Base-by-base conservation (phyloP, 2,888 invertebrate genomes). In the Caenorhabditis panamensis region DNA sequence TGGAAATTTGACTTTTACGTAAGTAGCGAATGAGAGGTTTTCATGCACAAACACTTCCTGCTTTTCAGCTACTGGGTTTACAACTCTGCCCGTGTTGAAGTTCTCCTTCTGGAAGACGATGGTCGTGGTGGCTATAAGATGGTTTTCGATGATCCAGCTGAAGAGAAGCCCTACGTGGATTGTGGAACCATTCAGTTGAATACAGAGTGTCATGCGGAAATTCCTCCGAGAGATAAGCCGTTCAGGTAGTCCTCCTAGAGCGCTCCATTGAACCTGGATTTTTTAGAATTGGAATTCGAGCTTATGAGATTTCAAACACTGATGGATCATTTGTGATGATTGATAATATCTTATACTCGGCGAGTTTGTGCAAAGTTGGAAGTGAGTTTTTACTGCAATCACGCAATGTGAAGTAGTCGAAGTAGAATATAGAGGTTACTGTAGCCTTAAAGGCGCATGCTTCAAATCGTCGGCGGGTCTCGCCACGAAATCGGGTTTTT, bases 61-160 rank as follows among this genome's bases (percentile, higher is more conserved):
- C n/a, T n/a, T n/a, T n/a, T n/a, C 58, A 89, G 89, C 13, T 90
- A 88, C 58, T 90, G 90, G 90, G 86, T 89, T n/a, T 90, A 89
- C 80, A 90, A 90, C 61, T 85, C 86, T 36, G 90, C 90, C 13
- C 79, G 89, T 31, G 87, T 90, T 26, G 90, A 90, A 71, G 89
- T 89, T n/a, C 67, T 90, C 26, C 80, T 89, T 16, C 68, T 89
- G 22, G 88, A 89, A 72, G 88, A 90, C 36, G 76, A 80, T 24
- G 80, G 77, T 31, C 61, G 62, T 28, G 84, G 83, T 5, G 82
- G 83, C 1, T 82, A 82, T 61, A 81, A 80, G 59, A 68, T 78
- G 58, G 73, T 82, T 2, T 83, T 82, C 56, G 76, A 81, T 47
- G 78, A 79, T 68, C 75, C 68, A 22, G 72, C 81, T 16, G 82